Base-by-base conservation (phyloP, 2,797 vertebrate species). In the Mormyrops boulengeri region DNA sequence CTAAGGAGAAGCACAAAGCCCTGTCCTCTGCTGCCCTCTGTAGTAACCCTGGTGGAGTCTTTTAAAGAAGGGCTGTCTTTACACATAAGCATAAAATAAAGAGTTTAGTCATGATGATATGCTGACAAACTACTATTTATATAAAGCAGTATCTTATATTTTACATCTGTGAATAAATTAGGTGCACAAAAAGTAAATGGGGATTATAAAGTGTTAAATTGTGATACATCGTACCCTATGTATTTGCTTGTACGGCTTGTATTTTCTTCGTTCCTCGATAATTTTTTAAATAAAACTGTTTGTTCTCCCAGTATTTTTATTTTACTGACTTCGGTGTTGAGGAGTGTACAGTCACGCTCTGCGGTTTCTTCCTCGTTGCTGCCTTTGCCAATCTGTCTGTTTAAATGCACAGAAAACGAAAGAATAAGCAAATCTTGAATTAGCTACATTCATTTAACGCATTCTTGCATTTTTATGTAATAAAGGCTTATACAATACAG, bases 91-190 rank as follows among this genome's bases (percentile, higher is more conserved):
- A 85, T 53, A 17, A 26, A 85, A 49, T 26, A 49, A 38, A 34
- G 0, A 38, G 66, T 49, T 85, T 52, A 52, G 47, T 52, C 9
- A 30, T 50, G 47, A 85, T 85, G 26, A 85, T 85, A 85, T 50
- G 84, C 84, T 26, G 84, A 50, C n/a, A 85, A 85, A 85, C 38
- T 80, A 80, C 73, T 82, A 82, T 82, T 82, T 22, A 85, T 85
- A 52, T 50, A 34, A 85, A 50, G 19, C 22, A 52, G 49, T 30
- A 52, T 52, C 49, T 26, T 50, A 5, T 52, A 52, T 85, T 85
- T 85, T 52, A 85, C 47, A 50, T 85, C 44, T 47, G 77, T 82
- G 6, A 52, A 47, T 52, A 85, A 85, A 85, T 22, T 85, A 85
- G 9, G 47, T 44, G 73, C 22, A 82, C 77, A 82, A 19, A 47